phyloP scores from a whole-genome alignment of 53 echinoderm and acorn worm species.

The Echinarachnius parma region DNA sequence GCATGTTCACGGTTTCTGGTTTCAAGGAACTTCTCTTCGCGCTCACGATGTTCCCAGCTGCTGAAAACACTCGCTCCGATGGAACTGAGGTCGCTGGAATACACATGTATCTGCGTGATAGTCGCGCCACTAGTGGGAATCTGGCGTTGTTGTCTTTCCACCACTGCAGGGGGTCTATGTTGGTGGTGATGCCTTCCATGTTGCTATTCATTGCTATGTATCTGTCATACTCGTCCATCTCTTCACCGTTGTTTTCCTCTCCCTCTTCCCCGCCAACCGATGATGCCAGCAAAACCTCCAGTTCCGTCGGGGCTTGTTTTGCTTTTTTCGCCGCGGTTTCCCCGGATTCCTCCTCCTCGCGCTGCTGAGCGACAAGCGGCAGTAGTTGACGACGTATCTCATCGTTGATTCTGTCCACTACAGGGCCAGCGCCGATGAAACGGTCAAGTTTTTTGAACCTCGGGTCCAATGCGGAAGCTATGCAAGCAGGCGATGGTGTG shows the following conservation, averaged over 20 bases:
- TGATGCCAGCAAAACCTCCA: no score
- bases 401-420: no score
- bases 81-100: constrained; percentile 47
- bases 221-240: not conserved
- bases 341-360: no score
- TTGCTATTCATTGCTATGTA: no score
- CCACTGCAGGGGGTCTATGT: constrained; percentile 11
- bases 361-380: no score
- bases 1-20: constrained; percentile 37
- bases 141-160: constrained; percentile 2
- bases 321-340: no score
- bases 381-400: no score
- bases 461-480: no score
- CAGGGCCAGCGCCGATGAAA: no score
- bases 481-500: no score
- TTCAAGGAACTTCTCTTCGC: constrained; percentile 22
- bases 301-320: no score
- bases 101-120: not conserved
- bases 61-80: constrained; percentile 41
- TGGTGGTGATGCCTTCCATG: not conserved
- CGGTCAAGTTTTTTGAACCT: no score
- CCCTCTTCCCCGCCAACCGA: not conserved
- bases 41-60: constrained; percentile 39
- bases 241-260: not conserved
- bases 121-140: constrained; percentile 9